phyloP scores from a whole-genome alignment of 2,113 vertebrate genomes.

The Anseranas semipalmata region DNA sequence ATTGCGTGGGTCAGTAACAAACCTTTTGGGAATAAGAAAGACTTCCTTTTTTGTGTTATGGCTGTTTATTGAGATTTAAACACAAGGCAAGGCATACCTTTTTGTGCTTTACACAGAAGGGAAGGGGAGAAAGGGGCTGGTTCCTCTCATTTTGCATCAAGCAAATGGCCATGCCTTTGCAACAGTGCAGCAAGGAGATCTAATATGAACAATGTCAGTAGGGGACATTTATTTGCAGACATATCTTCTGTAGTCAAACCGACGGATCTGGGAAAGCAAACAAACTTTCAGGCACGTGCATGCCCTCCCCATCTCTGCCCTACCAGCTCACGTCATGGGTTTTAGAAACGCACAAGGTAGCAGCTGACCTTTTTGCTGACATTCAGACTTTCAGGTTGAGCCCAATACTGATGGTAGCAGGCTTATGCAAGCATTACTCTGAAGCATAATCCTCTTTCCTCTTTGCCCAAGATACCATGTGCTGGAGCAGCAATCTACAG shows the following conservation, averaged over 20 bases:
- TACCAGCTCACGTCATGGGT: neutral
- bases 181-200: fast-evolving
- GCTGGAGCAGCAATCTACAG: neutral
- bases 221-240: neutral
- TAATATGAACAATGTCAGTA: neutral
- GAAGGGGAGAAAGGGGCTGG: fast-evolving
- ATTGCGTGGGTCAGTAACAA: neutral
- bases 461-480: neutral
- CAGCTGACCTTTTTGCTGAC: neutral
- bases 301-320: neutral
- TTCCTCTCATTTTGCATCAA: neutral
- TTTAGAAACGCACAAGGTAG: neutral
- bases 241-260: neutral
- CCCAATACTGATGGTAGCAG: neutral
- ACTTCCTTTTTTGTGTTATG: neutral
- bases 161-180: neutral
- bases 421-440: neutral
- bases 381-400: neutral
- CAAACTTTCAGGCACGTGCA: neutral
- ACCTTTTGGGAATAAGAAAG: neutral
- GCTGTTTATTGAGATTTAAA: neutral
- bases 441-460: neutral
- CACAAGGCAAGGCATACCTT: neutral
- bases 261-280: neutral
- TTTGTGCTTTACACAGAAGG: neutral